A percentile compares a stretch with the other conserved stretches of the same genome.
phyloP scores from a whole-genome alignment of 2,113 vertebrate species.

The Chaetodon trifascialis region DNA sequence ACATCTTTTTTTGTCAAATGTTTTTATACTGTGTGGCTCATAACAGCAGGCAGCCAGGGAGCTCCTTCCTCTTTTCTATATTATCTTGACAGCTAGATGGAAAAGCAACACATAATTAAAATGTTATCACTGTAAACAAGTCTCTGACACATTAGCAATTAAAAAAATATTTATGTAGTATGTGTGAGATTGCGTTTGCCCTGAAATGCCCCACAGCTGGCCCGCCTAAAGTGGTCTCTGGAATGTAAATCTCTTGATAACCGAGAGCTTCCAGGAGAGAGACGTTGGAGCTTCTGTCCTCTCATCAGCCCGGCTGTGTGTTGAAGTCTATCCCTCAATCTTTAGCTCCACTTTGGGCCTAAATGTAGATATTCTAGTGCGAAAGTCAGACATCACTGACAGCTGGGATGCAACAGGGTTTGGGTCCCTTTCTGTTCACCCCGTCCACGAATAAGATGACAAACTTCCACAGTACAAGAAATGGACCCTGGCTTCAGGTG shows the following conservation, averaged over 20 bases:
- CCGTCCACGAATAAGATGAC: background rate
- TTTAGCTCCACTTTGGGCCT: background rate
- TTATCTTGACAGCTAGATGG: background rate
- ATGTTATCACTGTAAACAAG: background rate
- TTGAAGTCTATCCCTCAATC: background rate
- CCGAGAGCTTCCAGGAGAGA: slow-evolving; percentile 55
- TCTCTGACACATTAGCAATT: background rate
- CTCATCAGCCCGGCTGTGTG: slow-evolving; percentile 7
- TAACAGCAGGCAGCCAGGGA: background rate
- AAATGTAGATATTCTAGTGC: background rate
- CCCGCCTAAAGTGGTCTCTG: slow-evolving; percentile 8
- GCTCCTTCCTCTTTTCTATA: background rate
- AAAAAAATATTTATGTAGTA: background rate
- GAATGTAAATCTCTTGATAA: slow-evolving; percentile 62
- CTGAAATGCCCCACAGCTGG: slow-evolving; percentile 28
- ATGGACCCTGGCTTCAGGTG: background rate
- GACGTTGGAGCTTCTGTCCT: slow-evolving; percentile 18
- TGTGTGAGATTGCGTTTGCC: background rate
- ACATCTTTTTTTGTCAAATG: background rate
- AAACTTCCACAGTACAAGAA: background rate
- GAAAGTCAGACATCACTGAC: slow-evolving; percentile 12
- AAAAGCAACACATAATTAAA: background rate
- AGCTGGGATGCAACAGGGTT: background rate
- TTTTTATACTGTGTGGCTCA: background rate
- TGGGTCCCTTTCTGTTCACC: background rate